Conservation (phyloP, 2,888 invertebrate genomes). For the Chrysolina americana region DNA sequence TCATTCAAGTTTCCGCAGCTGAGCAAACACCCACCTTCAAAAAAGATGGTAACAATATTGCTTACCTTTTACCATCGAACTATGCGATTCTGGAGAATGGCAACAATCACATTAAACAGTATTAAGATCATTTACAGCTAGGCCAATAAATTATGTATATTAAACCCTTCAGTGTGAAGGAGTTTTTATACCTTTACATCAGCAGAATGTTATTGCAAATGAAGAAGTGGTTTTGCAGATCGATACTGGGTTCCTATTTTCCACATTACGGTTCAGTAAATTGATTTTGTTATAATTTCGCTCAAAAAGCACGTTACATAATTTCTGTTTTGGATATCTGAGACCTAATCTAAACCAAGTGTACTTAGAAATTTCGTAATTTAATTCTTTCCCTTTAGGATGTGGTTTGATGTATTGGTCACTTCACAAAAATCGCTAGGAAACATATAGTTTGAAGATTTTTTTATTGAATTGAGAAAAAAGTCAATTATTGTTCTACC, state of each 20-base stretch:
- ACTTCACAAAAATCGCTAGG: neutral
- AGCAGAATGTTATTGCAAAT: neutral
- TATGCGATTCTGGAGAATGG: constrained; percentile 70
- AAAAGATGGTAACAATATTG: constrained; percentile 72
- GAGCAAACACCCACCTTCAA: constrained; percentile 71
- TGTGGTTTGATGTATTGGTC: neutral
- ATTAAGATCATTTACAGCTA: neutral
- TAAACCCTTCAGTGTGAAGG: neutral
- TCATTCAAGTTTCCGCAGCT: constrained; percentile 74
- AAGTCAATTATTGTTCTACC: neutral
- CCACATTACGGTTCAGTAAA: too few species aligned
- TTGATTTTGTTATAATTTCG: neutral
- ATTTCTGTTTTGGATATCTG: neutral
- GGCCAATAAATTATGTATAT: neutral
- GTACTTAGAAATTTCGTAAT: neutral
- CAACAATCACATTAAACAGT: constrained; percentile 62
- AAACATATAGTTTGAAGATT: too few species aligned
- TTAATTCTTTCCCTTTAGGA: neutral
- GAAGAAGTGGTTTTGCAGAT: neutral
- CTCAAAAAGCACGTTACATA: neutral
- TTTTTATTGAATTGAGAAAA: neutral
- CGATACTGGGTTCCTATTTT: neutral
- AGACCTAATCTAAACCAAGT: neutral
- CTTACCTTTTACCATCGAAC: constrained; percentile 72
- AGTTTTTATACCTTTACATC: neutral